Evolutionary conservation across 1,140 invertebrate genomes (phyloP).

Genomic region (Hyles vespertilio): DNA sequence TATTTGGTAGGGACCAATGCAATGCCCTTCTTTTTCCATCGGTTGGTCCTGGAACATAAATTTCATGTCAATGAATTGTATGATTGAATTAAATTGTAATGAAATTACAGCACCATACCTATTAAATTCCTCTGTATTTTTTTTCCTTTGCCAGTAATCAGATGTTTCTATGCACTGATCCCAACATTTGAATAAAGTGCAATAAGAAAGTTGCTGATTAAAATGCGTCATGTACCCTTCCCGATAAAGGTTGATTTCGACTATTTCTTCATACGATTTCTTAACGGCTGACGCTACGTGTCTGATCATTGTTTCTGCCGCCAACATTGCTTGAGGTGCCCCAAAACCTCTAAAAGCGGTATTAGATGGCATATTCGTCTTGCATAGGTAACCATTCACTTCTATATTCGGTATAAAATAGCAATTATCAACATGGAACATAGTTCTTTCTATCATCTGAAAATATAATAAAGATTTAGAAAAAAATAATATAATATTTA

Average conservation of each 20-base stretch:
- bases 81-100: too few relatives aligned
- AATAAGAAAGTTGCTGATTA: slow-evolving; percentile 80
- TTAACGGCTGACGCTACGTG: slow-evolving; percentile 79
- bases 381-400: slow-evolving; percentile 78
- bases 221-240: slow-evolving; percentile 84
- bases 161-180: slow-evolving; percentile 79
- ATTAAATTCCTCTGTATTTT: slow-evolving; percentile 79
- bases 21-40: slow-evolving; percentile 77
- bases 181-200: slow-evolving; percentile 83
- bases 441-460: slow-evolving; percentile 78
- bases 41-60: slow-evolving; percentile 51
- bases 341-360: slow-evolving; percentile 88
- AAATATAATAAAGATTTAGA: slow-evolving; percentile 16
- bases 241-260: slow-evolving; percentile 81
- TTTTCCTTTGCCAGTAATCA: slow-evolving; percentile 77
- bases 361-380: slow-evolving; percentile 85
- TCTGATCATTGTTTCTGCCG: slow-evolving; percentile 80
- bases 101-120: slow-evolving; percentile 44
- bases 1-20: slow-evolving; percentile 70
- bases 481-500: background rate
- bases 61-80: background rate
- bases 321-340: slow-evolving; percentile 85
- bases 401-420: slow-evolving; percentile 79
- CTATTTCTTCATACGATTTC: slow-evolving; percentile 60
- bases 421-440: slow-evolving; percentile 80